Evolutionary conservation across 2,113 vertebrate genomes (phyloP).

Genomic region (Tyto alba): DNA sequence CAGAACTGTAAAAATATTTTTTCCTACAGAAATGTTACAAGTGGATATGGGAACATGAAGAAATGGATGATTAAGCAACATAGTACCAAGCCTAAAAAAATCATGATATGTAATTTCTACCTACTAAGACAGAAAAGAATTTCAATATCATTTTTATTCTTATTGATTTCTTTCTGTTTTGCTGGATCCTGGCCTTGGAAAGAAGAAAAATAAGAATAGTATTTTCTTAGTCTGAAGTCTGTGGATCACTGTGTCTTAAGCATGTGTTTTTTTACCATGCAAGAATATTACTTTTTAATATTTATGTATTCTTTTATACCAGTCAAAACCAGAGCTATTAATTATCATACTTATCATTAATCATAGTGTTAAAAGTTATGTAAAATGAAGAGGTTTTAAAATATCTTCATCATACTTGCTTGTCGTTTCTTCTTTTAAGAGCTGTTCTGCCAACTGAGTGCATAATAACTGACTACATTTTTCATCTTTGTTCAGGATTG

Average conservation of each 20-base stretch:
- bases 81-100: conserved; percentile 4
- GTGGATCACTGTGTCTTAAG: neutral
- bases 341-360: conserved; percentile 1
- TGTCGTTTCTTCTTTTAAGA: neutral
- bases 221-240: neutral
- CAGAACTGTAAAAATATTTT: neutral
- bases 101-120: conserved; percentile 8
- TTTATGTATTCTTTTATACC: neutral
- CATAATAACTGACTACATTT: neutral
- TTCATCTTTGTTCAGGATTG: neutral
- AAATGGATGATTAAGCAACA: conserved; percentile 25
- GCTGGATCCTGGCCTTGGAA: neutral
- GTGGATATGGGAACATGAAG: neutral
- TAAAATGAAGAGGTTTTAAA: conserved; percentile 14
- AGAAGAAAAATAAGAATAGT: neutral
- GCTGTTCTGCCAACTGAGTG: neutral
- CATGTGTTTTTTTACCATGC: neutral
- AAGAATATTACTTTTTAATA: neutral
- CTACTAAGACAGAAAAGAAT: conserved; percentile 26
- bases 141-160: conserved; percentile 8
- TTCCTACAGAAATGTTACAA: neutral
- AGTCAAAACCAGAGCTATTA: conserved; percentile 5
- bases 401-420: neutral
- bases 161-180: neutral
- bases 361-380: neutral